phyloP scores from a whole-genome alignment of 2,113 vertebrate genomes.

The Amblyornis subalaris region DNA sequence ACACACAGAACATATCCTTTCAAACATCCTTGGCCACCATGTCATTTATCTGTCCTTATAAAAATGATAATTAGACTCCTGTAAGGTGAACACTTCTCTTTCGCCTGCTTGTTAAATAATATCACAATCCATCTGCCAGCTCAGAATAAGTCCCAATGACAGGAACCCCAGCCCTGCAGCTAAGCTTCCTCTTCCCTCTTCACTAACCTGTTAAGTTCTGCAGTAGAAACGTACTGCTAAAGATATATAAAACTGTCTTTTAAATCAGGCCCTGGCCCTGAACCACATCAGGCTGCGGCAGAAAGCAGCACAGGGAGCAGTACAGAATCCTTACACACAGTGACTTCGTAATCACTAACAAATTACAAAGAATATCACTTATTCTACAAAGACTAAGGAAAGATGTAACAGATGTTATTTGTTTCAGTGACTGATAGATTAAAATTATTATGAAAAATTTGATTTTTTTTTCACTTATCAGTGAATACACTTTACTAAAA shows the following conservation, averaged over 20 bases:
- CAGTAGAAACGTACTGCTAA: neutral
- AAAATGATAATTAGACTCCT: neutral
- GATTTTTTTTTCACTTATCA: neutral
- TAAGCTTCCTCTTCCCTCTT: neutral
- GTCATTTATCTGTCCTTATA: neutral
- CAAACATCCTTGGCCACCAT: neutral
- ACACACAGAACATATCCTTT: neutral
- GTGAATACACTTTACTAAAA: neutral
- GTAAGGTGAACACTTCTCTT: neutral
- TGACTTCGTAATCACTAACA: neutral
- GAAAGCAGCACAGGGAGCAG: neutral
- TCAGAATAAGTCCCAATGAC: neutral
- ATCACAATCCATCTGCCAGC: neutral
- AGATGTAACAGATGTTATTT: neutral
- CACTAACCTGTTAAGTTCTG: neutral
- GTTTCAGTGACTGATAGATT: neutral
- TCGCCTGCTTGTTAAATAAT: neutral
- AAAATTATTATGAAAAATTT: neutral
- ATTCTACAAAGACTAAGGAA: neutral
- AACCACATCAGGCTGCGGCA: neutral
- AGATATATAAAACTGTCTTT: neutral
- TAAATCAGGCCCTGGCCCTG: neutral
- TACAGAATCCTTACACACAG: neutral
- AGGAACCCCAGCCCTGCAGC: neutral
- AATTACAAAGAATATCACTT: neutral